Evolutionary conservation across 2,113 vertebrate species (phyloP).

Genomic region (Myocastor coypus): DNA sequence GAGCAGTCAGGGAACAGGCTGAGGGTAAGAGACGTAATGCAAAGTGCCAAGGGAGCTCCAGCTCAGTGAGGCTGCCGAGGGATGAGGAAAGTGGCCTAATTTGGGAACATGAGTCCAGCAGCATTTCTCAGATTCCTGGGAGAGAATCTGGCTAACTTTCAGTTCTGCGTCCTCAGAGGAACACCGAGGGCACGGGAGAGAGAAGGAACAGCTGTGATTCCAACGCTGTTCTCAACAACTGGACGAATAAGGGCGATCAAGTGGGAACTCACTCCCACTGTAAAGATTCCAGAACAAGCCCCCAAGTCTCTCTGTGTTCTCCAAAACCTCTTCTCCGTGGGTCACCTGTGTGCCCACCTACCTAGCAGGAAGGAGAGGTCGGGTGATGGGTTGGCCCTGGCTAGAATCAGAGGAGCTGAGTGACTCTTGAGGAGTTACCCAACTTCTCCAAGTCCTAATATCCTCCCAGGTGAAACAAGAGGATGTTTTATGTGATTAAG

Average conservation of each 20-base stretch:
- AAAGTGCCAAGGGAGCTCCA: conserved; percentile 82
- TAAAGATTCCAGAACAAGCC: conserved; percentile 52
- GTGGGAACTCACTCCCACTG: conserved; percentile 4
- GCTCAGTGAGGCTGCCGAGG: conserved; percentile 78
- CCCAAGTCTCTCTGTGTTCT: neutral
- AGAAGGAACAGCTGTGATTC: conserved; percentile 81
- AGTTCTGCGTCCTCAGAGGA: conserved; percentile 86
- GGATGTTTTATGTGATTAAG: neutral
- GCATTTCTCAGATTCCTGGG: conserved; percentile 93
- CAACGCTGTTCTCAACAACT: conserved; percentile 76
- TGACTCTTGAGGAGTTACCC: neutral
- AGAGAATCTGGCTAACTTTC: conserved; percentile 87
- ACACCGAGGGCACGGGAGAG: conserved; percentile 41
- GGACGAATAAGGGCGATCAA: conserved; percentile 56
- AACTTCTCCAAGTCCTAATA: neutral
- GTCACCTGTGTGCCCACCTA: neutral
- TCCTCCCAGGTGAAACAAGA: neutral
- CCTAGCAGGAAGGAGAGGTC: neutral
- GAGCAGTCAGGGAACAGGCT: conserved; percentile 78
- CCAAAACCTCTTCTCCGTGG: conserved; percentile 11
- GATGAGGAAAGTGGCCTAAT: conserved; percentile 94
- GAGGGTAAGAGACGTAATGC: conserved; percentile 72
- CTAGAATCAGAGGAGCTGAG: neutral
- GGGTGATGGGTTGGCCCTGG: neutral
- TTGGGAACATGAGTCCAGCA: conserved; percentile 94